These are phyloP conservation scores for Drosophila affinis DNA, from an alignment of 2,888 invertebrate species.

Conservation along the genomic window DNA sequence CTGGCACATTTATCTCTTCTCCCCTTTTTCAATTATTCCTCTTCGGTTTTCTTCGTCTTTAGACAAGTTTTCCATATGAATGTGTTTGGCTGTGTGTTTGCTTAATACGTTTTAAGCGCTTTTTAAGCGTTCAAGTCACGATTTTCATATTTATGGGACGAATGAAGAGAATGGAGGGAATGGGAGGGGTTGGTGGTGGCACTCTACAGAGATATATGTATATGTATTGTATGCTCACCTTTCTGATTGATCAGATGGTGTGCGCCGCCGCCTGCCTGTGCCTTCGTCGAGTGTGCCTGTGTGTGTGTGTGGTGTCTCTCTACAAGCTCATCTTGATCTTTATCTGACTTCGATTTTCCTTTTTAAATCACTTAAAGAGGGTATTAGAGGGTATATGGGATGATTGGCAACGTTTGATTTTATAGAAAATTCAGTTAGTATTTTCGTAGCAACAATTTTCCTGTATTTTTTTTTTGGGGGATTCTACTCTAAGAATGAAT, in stretches of 20 bases:
- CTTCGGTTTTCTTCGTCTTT: slow-evolving; percentile 40
- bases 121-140: slow-evolving; percentile 81
- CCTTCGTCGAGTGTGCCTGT: slow-evolving; percentile 8
- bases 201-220: not conserved
- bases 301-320: slow-evolving; percentile 23
- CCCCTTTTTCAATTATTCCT: slow-evolving; percentile 72
- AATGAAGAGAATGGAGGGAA: slow-evolving; percentile 16
- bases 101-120: slow-evolving; percentile 78
- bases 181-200: not conserved
- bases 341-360: slow-evolving; percentile 73
- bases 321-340: slow-evolving; percentile 51
- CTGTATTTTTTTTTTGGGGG: no score
- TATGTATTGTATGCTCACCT: slow-evolving; percentile 11
- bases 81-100: slow-evolving; percentile 51
- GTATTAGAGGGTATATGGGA: not conserved
- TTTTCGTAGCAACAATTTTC: no score
- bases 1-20: slow-evolving; percentile 57
- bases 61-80: slow-evolving; percentile 72
- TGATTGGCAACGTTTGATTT: not conserved
- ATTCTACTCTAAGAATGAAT: no score
- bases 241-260: slow-evolving; percentile 73
- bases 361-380: not conserved
- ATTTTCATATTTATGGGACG: slow-evolving; percentile 75
- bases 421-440: not conserved
- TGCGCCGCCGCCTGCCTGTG: slow-evolving; percentile 1